These are phyloP conservation scores for Uloborus diversus DNA, from an alignment of 1,140 invertebrate species.

Conservation along the genomic window DNA sequence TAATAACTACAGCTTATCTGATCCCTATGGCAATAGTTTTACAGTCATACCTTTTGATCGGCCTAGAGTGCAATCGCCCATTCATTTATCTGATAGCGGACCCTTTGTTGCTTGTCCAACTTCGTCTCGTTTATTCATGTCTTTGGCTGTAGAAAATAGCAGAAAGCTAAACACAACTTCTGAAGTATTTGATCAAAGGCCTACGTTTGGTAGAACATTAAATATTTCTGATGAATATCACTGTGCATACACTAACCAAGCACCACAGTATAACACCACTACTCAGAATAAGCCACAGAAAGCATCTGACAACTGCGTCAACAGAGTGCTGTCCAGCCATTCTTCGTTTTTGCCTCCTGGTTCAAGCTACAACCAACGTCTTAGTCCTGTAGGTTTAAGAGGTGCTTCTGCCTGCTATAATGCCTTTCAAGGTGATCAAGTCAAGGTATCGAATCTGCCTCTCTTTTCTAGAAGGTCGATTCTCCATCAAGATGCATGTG, in stretches of 20 bases:
- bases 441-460: constrained; percentile 44
- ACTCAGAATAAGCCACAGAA: constrained; percentile 3
- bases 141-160: constrained; percentile 47
- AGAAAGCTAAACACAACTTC: neutral
- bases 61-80: constrained; percentile 12
- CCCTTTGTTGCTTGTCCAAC: constrained; percentile 25
- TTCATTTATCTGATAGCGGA: constrained; percentile 35
- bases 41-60: constrained; percentile 34
- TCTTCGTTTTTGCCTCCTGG: neutral
- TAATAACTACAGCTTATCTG: neutral
- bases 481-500: constrained; percentile 51
- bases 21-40: constrained; percentile 25
- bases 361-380: constrained; percentile 17
- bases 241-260: neutral
- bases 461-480: constrained; percentile 14
- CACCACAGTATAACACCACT: neutral
- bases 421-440: constrained; percentile 22
- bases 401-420: constrained; percentile 23
- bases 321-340: constrained; percentile 14
- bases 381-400: constrained; percentile 34
- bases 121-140: constrained; percentile 37
- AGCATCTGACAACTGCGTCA: constrained; percentile 20
- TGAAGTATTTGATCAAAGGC: neutral
- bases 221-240: constrained; percentile 9
- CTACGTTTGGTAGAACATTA: neutral